Conservation (phyloP, 1,140 invertebrate genomes). For the Atta colombica region DNA sequence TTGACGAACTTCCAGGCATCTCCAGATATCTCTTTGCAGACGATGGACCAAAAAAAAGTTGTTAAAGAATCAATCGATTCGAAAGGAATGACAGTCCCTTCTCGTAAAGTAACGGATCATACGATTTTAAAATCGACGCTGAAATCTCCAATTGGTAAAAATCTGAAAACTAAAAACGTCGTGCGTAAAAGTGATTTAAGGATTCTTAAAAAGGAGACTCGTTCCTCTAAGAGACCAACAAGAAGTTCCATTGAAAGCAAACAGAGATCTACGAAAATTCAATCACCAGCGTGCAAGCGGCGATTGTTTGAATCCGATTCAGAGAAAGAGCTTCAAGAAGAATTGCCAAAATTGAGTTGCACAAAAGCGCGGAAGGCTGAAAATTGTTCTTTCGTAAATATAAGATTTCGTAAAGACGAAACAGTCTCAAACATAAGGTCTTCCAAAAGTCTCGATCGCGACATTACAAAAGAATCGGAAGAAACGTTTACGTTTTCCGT, state of each 20-base stretch:
- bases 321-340: neutral
- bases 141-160: neutral
- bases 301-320: slow-evolving; percentile 71
- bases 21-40: slow-evolving; percentile 34
- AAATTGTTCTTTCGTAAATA: neutral
- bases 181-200: neutral
- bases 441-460: neutral
- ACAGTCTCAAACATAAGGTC: neutral
- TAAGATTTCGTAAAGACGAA: slow-evolving; percentile 14
- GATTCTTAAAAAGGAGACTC: neutral
- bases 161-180: neutral
- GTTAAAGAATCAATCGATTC: neutral
- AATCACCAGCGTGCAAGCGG: slow-evolving; percentile 70
- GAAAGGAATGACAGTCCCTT: neutral
- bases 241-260: slow-evolving; percentile 60
- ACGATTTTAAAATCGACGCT: neutral
- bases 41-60: neutral
- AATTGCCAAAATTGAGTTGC: slow-evolving; percentile 2
- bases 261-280: slow-evolving; percentile 11
- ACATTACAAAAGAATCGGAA: neutral
- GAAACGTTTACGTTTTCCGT: slow-evolving; percentile 9
- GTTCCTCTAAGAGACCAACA: slow-evolving; percentile 20
- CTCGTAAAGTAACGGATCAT: neutral
- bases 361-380: slow-evolving; percentile 12
- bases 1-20: neutral